Percentiles rank a stretch among this genome's conserved stretches.
phyloP scores from a whole-genome alignment of 2,888 invertebrate genomes.

The Gandaritis pyraliata region DNA sequence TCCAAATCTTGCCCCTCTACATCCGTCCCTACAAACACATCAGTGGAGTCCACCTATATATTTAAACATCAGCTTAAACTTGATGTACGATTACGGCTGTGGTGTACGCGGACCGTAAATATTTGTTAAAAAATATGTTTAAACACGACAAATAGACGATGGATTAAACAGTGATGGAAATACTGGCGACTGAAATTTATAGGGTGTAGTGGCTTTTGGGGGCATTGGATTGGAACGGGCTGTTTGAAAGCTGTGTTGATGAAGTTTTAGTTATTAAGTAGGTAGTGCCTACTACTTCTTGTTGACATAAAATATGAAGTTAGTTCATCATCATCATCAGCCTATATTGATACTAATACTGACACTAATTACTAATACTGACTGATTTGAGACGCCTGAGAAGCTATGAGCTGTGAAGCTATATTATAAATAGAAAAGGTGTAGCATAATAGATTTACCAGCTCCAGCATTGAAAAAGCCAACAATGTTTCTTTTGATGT shows the following conservation, averaged over 20 bases:
- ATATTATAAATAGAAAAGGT: too few species aligned
- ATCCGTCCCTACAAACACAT: slow-evolving; percentile 41
- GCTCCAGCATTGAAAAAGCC: slow-evolving; percentile 34
- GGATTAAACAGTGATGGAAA: slow-evolving; percentile 47
- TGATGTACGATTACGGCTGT: slow-evolving; percentile 69
- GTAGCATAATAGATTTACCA: slow-evolving; percentile 1
- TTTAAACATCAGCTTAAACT: slow-evolving; percentile 69
- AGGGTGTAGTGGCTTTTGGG: slow-evolving; percentile 6
- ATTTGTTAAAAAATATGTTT: slow-evolving; percentile 67
- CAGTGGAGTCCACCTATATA: slow-evolving; percentile 62
- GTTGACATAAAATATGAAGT: too few species aligned
- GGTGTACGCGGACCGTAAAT: slow-evolving; percentile 64
- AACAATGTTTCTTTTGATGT: slow-evolving; percentile 57
- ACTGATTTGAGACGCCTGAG: too few species aligned
- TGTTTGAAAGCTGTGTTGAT: slow-evolving; percentile 4
- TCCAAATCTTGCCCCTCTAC: slow-evolving; percentile 19
- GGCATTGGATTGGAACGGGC: not conserved
- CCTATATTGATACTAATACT: too few species aligned
- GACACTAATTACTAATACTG: too few species aligned
- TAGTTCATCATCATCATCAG: too few species aligned
- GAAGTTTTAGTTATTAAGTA: not conserved
- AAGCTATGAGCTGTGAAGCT: too few species aligned
- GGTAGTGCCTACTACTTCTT: too few species aligned
- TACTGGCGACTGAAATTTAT: slow-evolving; percentile 40
- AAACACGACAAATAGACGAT: slow-evolving; percentile 57